phyloP scores from a whole-genome alignment of 2,113 vertebrate genomes.

The Barbus barbus region DNA sequence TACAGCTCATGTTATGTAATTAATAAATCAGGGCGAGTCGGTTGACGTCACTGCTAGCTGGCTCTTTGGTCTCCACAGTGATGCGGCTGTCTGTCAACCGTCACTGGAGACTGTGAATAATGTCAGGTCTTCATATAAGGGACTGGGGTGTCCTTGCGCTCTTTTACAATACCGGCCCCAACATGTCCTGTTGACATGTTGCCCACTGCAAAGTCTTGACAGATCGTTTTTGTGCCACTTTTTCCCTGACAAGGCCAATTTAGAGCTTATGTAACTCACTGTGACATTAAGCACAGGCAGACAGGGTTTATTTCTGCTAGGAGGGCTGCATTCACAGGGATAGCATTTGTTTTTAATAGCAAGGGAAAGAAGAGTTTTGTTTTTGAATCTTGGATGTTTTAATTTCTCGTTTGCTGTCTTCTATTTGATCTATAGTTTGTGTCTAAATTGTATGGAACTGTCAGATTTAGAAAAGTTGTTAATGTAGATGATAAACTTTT shows the following conservation, averaged over 20 bases:
- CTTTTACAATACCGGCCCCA: conserved; percentile 35
- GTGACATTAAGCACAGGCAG: neutral
- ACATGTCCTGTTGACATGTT: conserved; percentile 26
- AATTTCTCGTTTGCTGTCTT: neutral
- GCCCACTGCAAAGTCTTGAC: conserved; percentile 46
- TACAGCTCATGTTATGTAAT: neutral
- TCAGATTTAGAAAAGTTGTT: neutral
- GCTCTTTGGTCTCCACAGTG: neutral
- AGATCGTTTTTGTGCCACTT: conserved; percentile 61
- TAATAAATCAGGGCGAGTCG: neutral
- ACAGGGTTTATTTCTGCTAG: neutral
- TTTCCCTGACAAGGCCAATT: conserved; percentile 32
- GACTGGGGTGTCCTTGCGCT: neutral
- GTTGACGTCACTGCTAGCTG: conserved; percentile 21
- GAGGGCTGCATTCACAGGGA: neutral
- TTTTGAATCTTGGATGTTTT: neutral
- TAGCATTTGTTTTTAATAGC: neutral
- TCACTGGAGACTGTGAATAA: neutral
- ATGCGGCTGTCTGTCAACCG: neutral
- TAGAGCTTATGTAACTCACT: conserved; percentile 23
- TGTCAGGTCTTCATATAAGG: neutral
- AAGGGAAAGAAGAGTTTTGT: neutral
- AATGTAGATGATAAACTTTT: neutral
- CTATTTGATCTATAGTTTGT: neutral
- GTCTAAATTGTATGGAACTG: neutral